A percentile compares a stretch with the other conserved stretches of the same genome.
These are phyloP conservation scores for Microplitis demolitor DNA, from an alignment of 1,140 invertebrate genomes.

Conservation along the genomic window DNA sequence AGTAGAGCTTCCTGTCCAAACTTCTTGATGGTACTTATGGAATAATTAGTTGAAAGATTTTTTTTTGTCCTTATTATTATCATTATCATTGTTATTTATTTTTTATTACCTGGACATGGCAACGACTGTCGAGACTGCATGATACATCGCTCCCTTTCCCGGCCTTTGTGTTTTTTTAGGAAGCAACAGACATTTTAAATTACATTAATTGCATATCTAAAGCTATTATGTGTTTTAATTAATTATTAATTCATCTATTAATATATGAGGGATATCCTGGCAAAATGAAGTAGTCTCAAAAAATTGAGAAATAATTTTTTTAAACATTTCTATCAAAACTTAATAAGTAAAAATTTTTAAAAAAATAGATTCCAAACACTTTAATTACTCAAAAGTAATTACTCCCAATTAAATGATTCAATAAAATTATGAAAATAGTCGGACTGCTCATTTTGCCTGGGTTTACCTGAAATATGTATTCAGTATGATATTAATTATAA, in stretches of 20 bases:
- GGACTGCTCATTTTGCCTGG: no score
- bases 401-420: no score
- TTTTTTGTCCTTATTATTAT: background rate
- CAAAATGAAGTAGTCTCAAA: no score
- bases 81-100: background rate
- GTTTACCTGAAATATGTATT: no score
- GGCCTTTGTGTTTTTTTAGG: conserved; percentile 59
- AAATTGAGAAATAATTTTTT: no score
- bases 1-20: background rate
- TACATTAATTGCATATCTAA: conserved; percentile 19
- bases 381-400: no score
- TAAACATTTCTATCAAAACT: no score
- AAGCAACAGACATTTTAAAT: conserved; percentile 48
- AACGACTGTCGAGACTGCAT: conserved; percentile 88
- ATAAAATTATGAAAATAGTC: no score
- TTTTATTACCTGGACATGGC: conserved; percentile 80
- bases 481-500: no score
- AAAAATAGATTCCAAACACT: no score
- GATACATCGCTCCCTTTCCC: conserved; percentile 74
- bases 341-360: no score
- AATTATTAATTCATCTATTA: background rate
- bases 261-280: background rate
- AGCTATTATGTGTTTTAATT: background rate
- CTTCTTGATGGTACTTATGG: background rate
- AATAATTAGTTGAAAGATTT: background rate